Evolutionary conservation across 2,888 invertebrate species (phyloP), one percentile per base, ranked within the genome.

Genomic region (Cloeon dipterum): DNA sequence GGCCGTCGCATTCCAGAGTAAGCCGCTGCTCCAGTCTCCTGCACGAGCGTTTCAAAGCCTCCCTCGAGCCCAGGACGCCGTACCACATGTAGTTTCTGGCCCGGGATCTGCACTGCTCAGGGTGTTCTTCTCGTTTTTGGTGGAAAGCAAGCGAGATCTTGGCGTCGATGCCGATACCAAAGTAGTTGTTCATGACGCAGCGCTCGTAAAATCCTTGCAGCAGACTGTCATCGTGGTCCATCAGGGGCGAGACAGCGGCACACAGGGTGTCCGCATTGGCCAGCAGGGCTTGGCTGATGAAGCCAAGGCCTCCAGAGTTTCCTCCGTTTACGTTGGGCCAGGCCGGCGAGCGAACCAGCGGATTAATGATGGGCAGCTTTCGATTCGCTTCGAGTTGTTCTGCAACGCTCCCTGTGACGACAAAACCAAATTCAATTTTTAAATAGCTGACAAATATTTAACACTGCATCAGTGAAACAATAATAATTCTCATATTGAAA

Each of bases 131-230:
- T 20, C 94, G 68, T 56, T 93, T 94, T 51, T 89, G 83, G 56
- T 94, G 93, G 53, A 96, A 96, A 53, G 94, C 94, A 32, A 94
- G 60, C 0, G 91, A 83, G 38, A 96, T 93, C 59, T 96, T 94
- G 1, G 94, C 94, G 59, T 96, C 94, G 42, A 96, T 83, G 1
- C 94, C 94, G 49, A 96, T 94, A 0, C 94, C 94, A 53, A 94
- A 94, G 54, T 96, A 96, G 55, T 96, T 96, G 58, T 94, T 96
- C 94, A 96, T 94, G 2, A 93, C 91, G 49, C 88, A 88, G 46
- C 79, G 74, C 57, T 96, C 94, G 48, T 79, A 79, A 55, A 78
- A 83, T 1, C 86, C 86, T 61, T 86, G 86, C 51, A 81, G 60
- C 2, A 83, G 61, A 0, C 81, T 79, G 50, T 86, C 83, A 50